Base-by-base conservation (phyloP, 1,140 invertebrate species). In the Phenacoccus solenopsis region DNA sequence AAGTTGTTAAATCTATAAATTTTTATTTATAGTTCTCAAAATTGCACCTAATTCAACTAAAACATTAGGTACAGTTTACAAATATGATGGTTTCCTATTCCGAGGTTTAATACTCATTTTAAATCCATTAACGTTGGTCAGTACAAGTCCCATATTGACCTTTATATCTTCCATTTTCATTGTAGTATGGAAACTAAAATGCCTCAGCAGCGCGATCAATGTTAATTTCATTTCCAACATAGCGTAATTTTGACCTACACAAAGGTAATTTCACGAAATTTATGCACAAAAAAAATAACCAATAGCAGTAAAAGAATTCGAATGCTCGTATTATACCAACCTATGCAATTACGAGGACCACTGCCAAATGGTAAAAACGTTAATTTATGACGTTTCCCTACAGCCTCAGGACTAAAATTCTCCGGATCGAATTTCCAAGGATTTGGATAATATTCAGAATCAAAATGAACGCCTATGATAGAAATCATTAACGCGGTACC, bases 281-380 rank as follows among this genome's bases (percentile, higher is more conserved):
- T 38, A 10, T 38, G n/a, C 32, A n/a, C n/a, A n/a, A n/a, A n/a
- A n/a, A n/a, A n/a, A n/a, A n/a, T n/a, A n/a, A n/a, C n/a, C n/a
- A n/a, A n/a, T n/a, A n/a, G n/a, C n/a, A 59, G 7, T 59, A 9
- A 22, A 59, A 59, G 20, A 22, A 20, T 59, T 10, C 7, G 20
- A 22, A 20, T 59, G 56, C 56, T 5, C 20, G 56, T 7, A n/a
- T 7, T 10, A 59, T 59, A 20, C 59, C 4, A 25, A 85, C 87
- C 89, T 73, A 90, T 89, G 75, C 89, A 91, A 76, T 85, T 88
- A 57, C 88, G 81, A 0, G 87, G 85, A 7, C 89, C 90, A 56
- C 86, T 84, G 3, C 89, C 89, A 73, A 93, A 93, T 0, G 90
- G 88, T 30, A 90, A 76, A 76, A 85, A 91, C 0, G 83, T 79